Evolutionary conservation across 2,797 vertebrate species (phyloP).

Genomic region (Fringilla coelebs): DNA sequence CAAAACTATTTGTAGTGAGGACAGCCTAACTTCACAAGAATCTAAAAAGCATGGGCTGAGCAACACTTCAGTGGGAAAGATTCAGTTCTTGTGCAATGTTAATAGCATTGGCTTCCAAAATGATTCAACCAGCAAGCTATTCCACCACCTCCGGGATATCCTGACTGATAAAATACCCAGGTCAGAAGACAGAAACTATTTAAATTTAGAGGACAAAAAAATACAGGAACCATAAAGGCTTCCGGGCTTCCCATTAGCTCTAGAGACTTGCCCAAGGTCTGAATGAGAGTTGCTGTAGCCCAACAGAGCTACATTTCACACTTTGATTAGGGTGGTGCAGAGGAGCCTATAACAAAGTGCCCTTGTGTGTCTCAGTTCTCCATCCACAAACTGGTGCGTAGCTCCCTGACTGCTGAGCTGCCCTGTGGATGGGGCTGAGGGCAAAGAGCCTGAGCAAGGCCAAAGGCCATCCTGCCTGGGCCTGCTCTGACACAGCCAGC

Average conservation of each 20-base stretch:
- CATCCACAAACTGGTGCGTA: rapidly evolving
- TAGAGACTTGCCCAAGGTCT: not conserved
- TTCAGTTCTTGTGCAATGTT: not conserved
- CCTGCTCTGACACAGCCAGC: not conserved
- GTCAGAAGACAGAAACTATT: not conserved
- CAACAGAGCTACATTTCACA: not conserved
- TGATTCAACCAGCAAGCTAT: not conserved
- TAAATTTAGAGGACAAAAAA: not conserved
- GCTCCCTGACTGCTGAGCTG: not conserved
- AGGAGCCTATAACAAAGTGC: not conserved
- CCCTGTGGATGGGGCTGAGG: not conserved
- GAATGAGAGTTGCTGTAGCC: not conserved
- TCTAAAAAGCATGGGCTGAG: not conserved
- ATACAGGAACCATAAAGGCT: rapidly evolving
- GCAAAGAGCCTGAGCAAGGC: not conserved
- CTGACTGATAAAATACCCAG: not conserved
- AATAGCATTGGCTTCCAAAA: not conserved
- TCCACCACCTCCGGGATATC: not conserved
- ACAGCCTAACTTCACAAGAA: not conserved
- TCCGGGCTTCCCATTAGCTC: not conserved
- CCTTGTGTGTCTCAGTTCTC: not conserved
- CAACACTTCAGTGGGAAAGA: not conserved
- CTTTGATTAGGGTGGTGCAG: too few species aligned
- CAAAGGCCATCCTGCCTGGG: not conserved
- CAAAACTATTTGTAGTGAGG: not conserved